phyloP scores from a whole-genome alignment of 2,113 vertebrate species.

The Planiliza haematocheilus region DNA sequence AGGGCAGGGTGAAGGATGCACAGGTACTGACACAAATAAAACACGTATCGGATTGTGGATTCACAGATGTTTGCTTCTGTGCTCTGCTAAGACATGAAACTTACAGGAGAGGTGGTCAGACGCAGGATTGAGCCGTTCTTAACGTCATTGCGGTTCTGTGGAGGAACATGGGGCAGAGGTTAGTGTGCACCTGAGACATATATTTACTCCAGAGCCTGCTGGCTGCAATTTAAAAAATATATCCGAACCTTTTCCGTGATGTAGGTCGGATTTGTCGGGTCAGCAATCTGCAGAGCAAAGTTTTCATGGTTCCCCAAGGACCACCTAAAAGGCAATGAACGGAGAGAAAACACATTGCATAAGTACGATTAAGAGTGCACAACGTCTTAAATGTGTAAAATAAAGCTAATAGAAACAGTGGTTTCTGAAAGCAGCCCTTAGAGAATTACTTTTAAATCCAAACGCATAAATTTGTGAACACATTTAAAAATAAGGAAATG shows the following conservation, averaged over 20 bases:
- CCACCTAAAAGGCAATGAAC: conserved; percentile 86
- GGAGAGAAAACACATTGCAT: conserved; percentile 31
- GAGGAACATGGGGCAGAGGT: conserved; percentile 53
- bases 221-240: not conserved
- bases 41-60: not conserved
- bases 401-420: conserved; percentile 32
- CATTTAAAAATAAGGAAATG: not conserved
- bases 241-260: conserved; percentile 96
- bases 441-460: conserved; percentile 32
- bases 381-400: conserved; percentile 17
- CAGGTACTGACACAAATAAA: not conserved
- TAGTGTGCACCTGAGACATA: not conserved
- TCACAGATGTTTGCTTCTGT: not conserved
- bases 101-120: conserved; percentile 94
- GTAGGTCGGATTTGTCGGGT: conserved; percentile 92
- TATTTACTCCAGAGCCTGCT: not conserved
- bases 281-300: conserved; percentile 94
- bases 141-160: conserved; percentile 97
- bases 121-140: conserved; percentile 98
- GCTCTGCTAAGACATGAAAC: conserved; percentile 60
- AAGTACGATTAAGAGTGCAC: conserved; percentile 34
- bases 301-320: conserved; percentile 92
- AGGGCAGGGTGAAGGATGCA: not conserved
- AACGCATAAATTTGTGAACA: conserved; percentile 1
- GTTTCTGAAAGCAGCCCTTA: not conserved